A percentile compares a stretch with the other conserved stretches of the same genome.
Conservation (phyloP, 92 coral and sea anemone species). For the Nematostella vectensis region DNA sequence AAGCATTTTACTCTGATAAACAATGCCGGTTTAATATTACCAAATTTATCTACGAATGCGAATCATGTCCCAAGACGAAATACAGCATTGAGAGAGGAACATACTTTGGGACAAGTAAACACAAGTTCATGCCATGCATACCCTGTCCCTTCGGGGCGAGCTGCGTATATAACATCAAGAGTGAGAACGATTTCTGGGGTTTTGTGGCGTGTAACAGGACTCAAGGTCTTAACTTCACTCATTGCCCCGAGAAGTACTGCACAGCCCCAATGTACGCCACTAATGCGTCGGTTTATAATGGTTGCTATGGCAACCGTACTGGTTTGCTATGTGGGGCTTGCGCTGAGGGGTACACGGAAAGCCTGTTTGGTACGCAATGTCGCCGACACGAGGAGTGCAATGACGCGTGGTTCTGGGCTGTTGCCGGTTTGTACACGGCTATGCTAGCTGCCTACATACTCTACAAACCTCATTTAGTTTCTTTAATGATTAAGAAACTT, state of each 20-base stretch:
- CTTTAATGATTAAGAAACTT: conserved; percentile 3
- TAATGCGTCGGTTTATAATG: background rate
- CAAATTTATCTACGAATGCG: too few species aligned
- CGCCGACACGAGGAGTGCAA: conserved; percentile 7
- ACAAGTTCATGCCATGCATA: too few species aligned
- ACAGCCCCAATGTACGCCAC: conserved; percentile 1
- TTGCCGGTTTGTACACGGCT: background rate
- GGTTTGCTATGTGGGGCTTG: conserved; percentile 44
- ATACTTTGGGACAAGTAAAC: too few species aligned
- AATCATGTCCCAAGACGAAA: too few species aligned
- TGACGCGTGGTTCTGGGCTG: conserved; percentile 30
- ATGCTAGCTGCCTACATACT: conserved; percentile 24
- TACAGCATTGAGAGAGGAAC: too few species aligned
- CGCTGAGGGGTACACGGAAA: conserved; percentile 22
- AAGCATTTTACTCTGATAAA: too few species aligned
- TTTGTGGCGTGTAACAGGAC: conserved; percentile 11
- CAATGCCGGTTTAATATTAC: too few species aligned
- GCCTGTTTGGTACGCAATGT: conserved; percentile 30
- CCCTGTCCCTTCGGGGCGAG: conserved; percentile 28
- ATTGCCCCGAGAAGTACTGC: conserved; percentile 55
- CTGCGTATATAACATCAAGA: conserved; percentile 33
- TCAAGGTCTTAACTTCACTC: conserved; percentile 28
- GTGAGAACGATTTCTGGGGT: conserved; percentile 56
- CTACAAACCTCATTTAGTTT: conserved; percentile 26
- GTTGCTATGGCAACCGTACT: conserved; percentile 40